phyloP scores from a whole-genome alignment of 2,888 invertebrate genomes.

The Lepeophtheirus nordmannii region DNA sequence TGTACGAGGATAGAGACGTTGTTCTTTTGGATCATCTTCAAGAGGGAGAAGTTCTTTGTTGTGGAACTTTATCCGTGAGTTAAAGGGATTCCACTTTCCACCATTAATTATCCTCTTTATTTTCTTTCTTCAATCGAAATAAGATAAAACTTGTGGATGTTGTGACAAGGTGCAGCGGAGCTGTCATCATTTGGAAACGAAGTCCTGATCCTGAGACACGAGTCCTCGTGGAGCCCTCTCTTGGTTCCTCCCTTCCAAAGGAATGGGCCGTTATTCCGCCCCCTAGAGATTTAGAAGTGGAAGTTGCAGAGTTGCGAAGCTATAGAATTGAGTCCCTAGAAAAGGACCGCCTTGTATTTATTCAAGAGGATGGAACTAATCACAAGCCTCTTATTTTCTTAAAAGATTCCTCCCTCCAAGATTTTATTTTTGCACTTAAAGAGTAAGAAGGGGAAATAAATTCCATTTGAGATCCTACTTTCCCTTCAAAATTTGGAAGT shows the following conservation, averaged over 20 bases:
- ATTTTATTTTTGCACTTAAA: background rate
- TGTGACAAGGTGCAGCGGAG: background rate
- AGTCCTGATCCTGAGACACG: background rate
- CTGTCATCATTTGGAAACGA: background rate
- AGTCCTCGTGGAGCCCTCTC: background rate
- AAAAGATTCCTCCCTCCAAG: background rate
- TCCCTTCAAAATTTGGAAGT: background rate
- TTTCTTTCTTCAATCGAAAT: too few relatives aligned
- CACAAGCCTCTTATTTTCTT: constrained; percentile 17
- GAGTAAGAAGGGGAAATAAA: background rate
- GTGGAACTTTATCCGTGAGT: background rate
- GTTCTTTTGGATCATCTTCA: constrained; percentile 1
- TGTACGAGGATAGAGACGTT: background rate
- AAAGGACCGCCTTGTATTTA: constrained; percentile 1
- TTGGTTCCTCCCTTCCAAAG: background rate
- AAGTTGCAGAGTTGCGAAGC: background rate
- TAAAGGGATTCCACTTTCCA: background rate
- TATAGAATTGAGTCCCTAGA: background rate
- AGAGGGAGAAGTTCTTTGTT: background rate
- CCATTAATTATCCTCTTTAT: too few relatives aligned
- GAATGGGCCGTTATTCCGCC: background rate
- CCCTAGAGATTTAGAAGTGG: constrained; percentile 1
- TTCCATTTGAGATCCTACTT: too few relatives aligned
- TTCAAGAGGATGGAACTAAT: constrained; percentile 15
- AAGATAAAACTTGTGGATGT: background rate